phyloP scores from a whole-genome alignment of 2,797 vertebrate species.

The Lateolabrax maculatus region DNA sequence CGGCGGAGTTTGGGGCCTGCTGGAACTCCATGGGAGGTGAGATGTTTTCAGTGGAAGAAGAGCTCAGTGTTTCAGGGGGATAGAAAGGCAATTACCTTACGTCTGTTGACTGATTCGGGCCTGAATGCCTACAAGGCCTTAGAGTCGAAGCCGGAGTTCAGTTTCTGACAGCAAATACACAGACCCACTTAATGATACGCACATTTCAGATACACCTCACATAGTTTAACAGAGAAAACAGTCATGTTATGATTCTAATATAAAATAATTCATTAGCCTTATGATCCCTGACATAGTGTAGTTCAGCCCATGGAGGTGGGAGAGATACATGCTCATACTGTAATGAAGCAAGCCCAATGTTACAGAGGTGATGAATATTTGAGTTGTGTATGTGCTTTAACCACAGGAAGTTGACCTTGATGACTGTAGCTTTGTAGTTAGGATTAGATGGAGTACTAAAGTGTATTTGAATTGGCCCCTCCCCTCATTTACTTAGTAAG shows the following conservation, averaged over 20 bases:
- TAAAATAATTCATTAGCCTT: constrained; percentile 33
- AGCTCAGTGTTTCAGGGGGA: constrained; percentile 71
- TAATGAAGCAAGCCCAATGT: constrained; percentile 77
- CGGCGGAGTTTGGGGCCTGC: constrained; percentile 74
- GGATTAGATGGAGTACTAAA: constrained; percentile 35
- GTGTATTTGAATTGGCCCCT: constrained; percentile 46
- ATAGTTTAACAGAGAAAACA: constrained; percentile 40
- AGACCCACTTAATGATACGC: constrained; percentile 55
- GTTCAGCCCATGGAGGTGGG: constrained; percentile 20
- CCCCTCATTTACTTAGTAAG: constrained; percentile 46
- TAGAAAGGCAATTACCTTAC: constrained; percentile 87
- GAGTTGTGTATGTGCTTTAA: constrained; percentile 68
- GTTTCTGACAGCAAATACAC: constrained; percentile 43
- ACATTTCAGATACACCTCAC: constrained; percentile 49
- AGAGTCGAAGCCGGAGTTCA: constrained; percentile 78
- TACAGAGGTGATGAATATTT: constrained; percentile 80
- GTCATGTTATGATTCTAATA: constrained; percentile 40
- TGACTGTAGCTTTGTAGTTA: constrained; percentile 67
- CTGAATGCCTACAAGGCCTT: constrained; percentile 79
- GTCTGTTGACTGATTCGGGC: constrained; percentile 79
- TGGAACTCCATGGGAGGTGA: constrained; percentile 71
- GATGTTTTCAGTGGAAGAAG: constrained; percentile 68
- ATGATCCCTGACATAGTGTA: constrained; percentile 10
- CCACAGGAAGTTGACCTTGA: constrained; percentile 56
- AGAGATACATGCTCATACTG: constrained; percentile 23